Percentiles rank a stretch among this genome's conserved stretches.
These are phyloP conservation scores for Tenthredo scrophulariae DNA, from an alignment of 2,888 invertebrate species.

Conservation along the genomic window DNA sequence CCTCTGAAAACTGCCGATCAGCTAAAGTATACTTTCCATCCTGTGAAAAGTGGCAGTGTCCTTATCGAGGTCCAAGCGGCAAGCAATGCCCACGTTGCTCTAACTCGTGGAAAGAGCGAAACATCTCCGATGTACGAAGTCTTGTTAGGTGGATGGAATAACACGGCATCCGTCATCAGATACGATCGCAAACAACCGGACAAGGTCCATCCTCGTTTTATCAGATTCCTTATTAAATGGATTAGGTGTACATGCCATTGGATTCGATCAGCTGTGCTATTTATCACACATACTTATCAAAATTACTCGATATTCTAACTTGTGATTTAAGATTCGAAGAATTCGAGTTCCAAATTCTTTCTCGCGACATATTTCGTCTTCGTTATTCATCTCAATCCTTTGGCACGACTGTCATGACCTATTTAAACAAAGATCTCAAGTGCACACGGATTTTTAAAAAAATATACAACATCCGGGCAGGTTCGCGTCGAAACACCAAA, in stretches of 20 bases:
- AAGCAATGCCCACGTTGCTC: conserved; percentile 84
- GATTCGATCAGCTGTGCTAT: background rate
- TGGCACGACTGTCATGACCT: conserved; percentile 20
- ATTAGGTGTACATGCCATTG: conserved; percentile 38
- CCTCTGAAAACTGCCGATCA: conserved; percentile 81
- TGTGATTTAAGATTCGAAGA: background rate
- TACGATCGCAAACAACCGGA: conserved; percentile 83
- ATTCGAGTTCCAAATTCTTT: conserved; percentile 2
- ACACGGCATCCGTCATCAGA: conserved; percentile 84
- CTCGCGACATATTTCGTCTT: background rate
- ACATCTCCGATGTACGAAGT: conserved; percentile 84
- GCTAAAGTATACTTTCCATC: conserved; percentile 82
- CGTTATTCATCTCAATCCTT: conserved; percentile 13
- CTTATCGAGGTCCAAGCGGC: conserved; percentile 82
- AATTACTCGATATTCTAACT: background rate
- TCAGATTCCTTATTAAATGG: conserved; percentile 38
- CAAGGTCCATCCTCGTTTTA: conserved; percentile 78
- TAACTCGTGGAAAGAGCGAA: conserved; percentile 80
- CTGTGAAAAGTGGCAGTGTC: conserved; percentile 80
- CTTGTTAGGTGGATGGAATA: conserved; percentile 86
- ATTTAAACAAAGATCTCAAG: background rate
- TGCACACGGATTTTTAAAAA: background rate
- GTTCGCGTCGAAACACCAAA: conserved; percentile 82
- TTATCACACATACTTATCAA: background rate
- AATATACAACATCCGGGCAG: conserved; percentile 69